These are phyloP conservation scores for Agonum fuliginosum DNA, from an alignment of 2,888 invertebrate species.

Conservation along the genomic window DNA sequence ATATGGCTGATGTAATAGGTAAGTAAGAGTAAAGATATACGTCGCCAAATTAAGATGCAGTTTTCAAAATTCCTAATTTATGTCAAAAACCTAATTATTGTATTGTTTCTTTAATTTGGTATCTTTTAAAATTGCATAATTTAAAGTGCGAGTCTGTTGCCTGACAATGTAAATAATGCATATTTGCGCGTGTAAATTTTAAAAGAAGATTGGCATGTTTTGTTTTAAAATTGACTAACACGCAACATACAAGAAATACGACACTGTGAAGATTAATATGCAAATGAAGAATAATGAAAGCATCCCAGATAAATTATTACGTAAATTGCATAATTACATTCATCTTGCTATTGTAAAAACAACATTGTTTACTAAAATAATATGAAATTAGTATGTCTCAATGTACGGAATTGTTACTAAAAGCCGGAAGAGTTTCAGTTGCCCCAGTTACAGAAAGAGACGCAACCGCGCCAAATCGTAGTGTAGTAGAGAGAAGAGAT, in stretches of 20 bases:
- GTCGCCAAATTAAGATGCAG: no score
- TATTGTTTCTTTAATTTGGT: no score
- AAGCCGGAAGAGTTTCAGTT: slow-evolving; percentile 14
- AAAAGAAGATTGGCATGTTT: not conserved
- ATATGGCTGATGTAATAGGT: no score
- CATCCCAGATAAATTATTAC: slow-evolving; percentile 9
- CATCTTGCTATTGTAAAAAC: slow-evolving; percentile 8
- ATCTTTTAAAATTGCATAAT: no score
- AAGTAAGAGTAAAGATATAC: no score
- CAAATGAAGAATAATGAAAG: not conserved
- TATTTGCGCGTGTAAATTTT: no score
- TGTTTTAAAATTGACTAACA: not conserved
- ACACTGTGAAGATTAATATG: not conserved
- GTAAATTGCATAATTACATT: slow-evolving; percentile 12
- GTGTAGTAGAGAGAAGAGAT: no score
- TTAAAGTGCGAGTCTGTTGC: no score
- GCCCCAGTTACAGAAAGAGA: not conserved
- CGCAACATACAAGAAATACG: not conserved
- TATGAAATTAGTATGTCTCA: slow-evolving; percentile 19
- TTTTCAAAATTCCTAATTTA: no score
- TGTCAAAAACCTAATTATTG: no score
- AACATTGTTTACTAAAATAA: slow-evolving; percentile 15
- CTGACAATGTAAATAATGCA: no score
- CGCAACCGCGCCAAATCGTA: not conserved
- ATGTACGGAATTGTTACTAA: slow-evolving; percentile 5